phyloP scores from a whole-genome alignment of 2,797 vertebrate species.

The Chaenodraco wilsoni region DNA sequence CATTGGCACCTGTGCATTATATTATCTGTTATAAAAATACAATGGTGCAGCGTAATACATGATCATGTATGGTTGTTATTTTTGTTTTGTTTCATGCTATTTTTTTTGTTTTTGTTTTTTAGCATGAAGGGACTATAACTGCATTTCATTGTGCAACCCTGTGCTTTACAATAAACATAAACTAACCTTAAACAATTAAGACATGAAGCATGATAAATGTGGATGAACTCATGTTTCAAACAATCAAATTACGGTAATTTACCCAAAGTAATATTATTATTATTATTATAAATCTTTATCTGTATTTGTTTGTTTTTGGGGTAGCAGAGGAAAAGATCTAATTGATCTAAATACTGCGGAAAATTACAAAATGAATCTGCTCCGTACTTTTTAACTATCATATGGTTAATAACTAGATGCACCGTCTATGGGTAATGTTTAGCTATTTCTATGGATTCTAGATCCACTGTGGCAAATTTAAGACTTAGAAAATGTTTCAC shows the following conservation, averaged over 20 bases:
- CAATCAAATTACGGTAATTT: background rate
- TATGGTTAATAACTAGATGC: background rate
- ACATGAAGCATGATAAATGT: slow-evolving; percentile 9
- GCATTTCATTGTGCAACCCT: too few species aligned
- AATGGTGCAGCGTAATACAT: background rate
- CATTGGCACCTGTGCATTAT: slow-evolving; percentile 1
- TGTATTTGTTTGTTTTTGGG: background rate
- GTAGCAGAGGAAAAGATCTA: background rate
- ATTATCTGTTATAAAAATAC: slow-evolving; percentile 3
- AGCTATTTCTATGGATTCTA: slow-evolving; percentile 19
- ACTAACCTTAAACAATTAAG: background rate
- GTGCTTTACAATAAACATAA: too few species aligned
- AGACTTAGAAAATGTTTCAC: slow-evolving; percentile 7
- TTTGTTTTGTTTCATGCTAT: too few species aligned
- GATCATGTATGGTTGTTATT: background rate
- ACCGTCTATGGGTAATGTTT: background rate
- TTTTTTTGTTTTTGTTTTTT: too few species aligned
- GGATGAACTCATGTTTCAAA: slow-evolving; percentile 3
- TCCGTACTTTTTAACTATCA: background rate
- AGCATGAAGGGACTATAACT: too few species aligned
- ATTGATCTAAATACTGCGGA: background rate
- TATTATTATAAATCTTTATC: background rate
- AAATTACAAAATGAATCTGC: background rate
- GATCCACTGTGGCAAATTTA: background rate
- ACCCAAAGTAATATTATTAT: slow-evolving; percentile 2